Evolutionary conservation across 2,797 vertebrate species (phyloP).

Genomic region (Gymnoscopelus microlampas): DNA sequence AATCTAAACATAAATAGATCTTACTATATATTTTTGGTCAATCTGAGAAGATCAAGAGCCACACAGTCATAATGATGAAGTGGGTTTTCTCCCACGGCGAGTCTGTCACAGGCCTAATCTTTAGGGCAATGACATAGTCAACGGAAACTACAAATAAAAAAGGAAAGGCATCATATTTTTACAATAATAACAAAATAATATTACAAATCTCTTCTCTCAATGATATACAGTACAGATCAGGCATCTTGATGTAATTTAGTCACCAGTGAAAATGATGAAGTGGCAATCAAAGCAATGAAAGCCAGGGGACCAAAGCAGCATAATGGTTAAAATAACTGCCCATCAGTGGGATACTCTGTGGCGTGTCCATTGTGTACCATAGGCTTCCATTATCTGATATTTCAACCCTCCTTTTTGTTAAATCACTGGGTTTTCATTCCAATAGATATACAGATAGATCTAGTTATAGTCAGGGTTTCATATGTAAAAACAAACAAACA

Average conservation of each 20-base stretch:
- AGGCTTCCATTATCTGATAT: conserved; percentile 10
- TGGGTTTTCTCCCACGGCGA: too few species aligned
- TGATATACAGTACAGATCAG: conserved; percentile 24
- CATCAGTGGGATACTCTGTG: conserved; percentile 9
- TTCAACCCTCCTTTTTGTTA: neutral
- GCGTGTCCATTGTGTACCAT: conserved; percentile 55
- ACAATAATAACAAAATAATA: neutral
- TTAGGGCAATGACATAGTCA: too few species aligned
- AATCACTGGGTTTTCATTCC: too few species aligned
- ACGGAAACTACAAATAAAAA: too few species aligned
- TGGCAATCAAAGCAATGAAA: conserved; percentile 38
- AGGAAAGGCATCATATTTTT: too few species aligned
- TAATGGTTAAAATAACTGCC: conserved; percentile 4
- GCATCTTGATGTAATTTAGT: conserved; percentile 40
- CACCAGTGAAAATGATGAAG: conserved; percentile 23
- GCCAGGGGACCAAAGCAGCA: conserved; percentile 50
- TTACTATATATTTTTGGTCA: too few species aligned
- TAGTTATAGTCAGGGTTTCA: too few species aligned
- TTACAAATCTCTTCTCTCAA: neutral
- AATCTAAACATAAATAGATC: conserved; percentile 28
- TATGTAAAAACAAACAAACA: too few species aligned
- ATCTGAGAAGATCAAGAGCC: too few species aligned
- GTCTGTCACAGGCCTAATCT: too few species aligned
- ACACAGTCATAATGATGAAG: too few species aligned
- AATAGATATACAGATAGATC: too few species aligned